Evolutionary conservation across 1,140 invertebrate species (phyloP), one percentile per base, ranked within the genome.

Genomic region (Cardiocondyla obscurior): DNA sequence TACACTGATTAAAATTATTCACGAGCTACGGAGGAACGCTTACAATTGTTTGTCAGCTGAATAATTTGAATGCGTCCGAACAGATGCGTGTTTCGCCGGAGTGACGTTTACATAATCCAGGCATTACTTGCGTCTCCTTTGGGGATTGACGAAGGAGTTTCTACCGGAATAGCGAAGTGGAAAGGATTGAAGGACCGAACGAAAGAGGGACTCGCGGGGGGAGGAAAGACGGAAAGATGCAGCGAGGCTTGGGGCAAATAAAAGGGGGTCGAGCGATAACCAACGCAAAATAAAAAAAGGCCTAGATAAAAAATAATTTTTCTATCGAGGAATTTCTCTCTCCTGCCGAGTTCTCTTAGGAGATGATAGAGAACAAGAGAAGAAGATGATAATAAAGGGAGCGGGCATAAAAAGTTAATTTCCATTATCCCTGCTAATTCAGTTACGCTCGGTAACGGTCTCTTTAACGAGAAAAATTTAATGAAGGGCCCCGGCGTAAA

Each of bases 51-150:
- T 79, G 65, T 67, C 33, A 85, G 84, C 72, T 77, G 85, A 90
- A 90, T 88, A 90, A 92, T 92, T 90, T 88, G 89, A 92, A 91
- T 88, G 81, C 85, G 85, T 88, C 86, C 88, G 84, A 90, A 90
- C 90, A 92, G 88, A 92, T 90, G 89, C 85, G 89, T 90, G 86
- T 91, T 88, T 90, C 90, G 82, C 85, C 85, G 70, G 87, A 92
- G 87, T 92, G 91, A 93, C 92, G 92, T 92, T 93, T 93, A 92
- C 91, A 93, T 93, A 93, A 92, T 93, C 92, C 92, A 92, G 89
- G 89, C 86, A 93, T 93, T 93, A 93, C 88, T 92, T 89, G 87
- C 85, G 86, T 91, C 87, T 86, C 88, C 87, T 87, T 84, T 55
- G 82, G 88, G 88, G 86, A 85, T 90, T 87, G 86, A 86, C 89